These are phyloP conservation scores for Schizaphis graminum DNA, from an alignment of 2,888 invertebrate species.

Conservation along the genomic window DNA sequence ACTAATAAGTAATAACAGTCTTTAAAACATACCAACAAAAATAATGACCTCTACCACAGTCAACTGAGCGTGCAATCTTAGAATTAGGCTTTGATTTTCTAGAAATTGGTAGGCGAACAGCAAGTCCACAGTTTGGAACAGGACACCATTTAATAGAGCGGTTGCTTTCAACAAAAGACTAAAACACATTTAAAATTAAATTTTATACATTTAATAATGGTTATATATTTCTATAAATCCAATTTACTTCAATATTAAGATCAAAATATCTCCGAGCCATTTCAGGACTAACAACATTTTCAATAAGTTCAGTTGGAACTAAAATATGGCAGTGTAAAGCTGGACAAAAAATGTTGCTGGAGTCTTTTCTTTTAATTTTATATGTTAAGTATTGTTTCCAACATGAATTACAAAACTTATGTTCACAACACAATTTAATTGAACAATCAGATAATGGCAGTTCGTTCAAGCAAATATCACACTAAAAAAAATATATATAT, in stretches of 20 bases:
- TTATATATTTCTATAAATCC: constrained; percentile 4
- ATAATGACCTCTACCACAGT: constrained; percentile 80
- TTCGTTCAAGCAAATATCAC: constrained; percentile 75
- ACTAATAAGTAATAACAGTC: neutral
- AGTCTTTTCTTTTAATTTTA: constrained; percentile 78
- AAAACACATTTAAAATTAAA: constrained; percentile 65
- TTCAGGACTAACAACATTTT: constrained; percentile 77
- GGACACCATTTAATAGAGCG: constrained; percentile 81
- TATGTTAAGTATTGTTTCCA: constrained; percentile 79
- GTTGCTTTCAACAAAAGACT: constrained; percentile 81
- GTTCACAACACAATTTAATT: constrained; percentile 76
- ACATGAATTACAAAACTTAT: constrained; percentile 77
- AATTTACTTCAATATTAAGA: constrained; percentile 78
- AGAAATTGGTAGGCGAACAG: constrained; percentile 76
- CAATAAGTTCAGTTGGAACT: constrained; percentile 78
- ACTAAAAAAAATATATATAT: constrained; percentile 71
- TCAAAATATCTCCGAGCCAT: constrained; percentile 78
- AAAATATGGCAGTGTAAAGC: constrained; percentile 77
- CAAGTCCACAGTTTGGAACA: constrained; percentile 78
- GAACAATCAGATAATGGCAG: constrained; percentile 69
- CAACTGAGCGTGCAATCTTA: constrained; percentile 76
- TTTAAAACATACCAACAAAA: constrained; percentile 76
- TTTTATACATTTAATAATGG: neutral
- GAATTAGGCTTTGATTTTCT: constrained; percentile 65
- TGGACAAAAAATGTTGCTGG: constrained; percentile 78